A percentile compares a stretch with the other conserved stretches of the same genome.
Evolutionary conservation across 2,888 invertebrate genomes (phyloP).

Genomic region (Ophion ventricosus): DNA sequence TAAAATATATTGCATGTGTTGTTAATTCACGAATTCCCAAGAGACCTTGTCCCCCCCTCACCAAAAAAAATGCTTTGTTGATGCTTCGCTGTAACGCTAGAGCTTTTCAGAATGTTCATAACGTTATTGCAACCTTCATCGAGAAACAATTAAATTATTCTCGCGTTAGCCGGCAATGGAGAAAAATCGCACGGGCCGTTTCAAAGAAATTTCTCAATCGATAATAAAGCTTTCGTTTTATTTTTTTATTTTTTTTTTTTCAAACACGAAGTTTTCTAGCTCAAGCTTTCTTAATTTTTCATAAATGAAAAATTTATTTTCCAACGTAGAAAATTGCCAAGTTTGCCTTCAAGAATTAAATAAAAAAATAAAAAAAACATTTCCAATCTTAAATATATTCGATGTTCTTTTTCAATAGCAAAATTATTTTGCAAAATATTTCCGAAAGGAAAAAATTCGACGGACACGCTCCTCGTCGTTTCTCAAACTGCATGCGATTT

Average conservation of each 20-base stretch:
- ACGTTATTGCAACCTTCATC: constrained; percentile 13
- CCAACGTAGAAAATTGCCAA: neutral
- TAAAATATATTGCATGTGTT: constrained; percentile 57
- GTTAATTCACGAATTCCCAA: constrained; percentile 28
- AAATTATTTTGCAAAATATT: neutral
- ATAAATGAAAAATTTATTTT: too few species aligned
- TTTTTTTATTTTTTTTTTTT: neutral
- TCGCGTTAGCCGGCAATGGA: constrained; percentile 1
- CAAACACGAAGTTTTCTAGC: too few species aligned
- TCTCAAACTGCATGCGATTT: neutral
- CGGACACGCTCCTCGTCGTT: neutral
- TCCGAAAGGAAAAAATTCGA: neutral
- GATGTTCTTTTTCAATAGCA: neutral
- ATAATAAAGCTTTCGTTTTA: neutral
- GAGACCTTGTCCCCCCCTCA: neutral
- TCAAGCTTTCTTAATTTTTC: too few species aligned
- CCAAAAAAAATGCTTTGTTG: constrained; percentile 44
- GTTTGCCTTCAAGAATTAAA: neutral
- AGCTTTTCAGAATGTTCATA: constrained; percentile 48
- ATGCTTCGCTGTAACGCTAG: constrained; percentile 53
- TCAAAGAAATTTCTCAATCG: neutral
- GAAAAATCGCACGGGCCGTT: neutral
- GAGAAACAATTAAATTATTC: neutral
- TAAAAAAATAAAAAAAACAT: neutral
- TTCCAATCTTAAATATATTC: neutral